Evolutionary conservation across 2,113 vertebrate species (phyloP), one percentile per base, ranked within the genome.

Genomic region (Anhinga rufa): DNA sequence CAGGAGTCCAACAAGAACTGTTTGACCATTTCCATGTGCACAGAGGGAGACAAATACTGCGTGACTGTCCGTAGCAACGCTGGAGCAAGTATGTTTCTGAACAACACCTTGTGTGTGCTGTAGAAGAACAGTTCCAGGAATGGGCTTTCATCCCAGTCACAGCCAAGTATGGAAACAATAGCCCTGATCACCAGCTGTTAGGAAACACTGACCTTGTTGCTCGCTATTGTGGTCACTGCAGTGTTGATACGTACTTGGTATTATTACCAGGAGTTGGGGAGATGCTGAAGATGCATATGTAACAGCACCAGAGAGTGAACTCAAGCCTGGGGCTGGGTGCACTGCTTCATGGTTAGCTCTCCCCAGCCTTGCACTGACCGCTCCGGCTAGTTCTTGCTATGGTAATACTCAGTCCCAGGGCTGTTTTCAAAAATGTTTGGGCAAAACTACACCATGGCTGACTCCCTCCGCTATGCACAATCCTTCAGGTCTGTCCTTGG

Each of bases 1-100:
- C 77, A 95, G 60, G 92, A 93, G 81, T 95, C 95, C 84, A 97
- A 97, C 86, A 91, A 95, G 84, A 60, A 96, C 70, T 97, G 97
- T 77, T 54, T 96, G 94, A 91, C 58, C 58, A 92, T 97, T 87
- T 95, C 95, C 74, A 95, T 93, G 94, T 97, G 97, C 4, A 4
- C 54, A 28, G 4, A 97, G 51, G 58, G 93, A 62, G 96, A 97
- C 32, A 97, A 93, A 74, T 75, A 95, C 79, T 97, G 97, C 0
- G 16, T 97, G 91, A 97, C 96, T 32, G 0, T 95, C 62, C 36
- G 6, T 36, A 68, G 87, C 46, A 69, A 70, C 5, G 1, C 66
- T 1, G 78, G 82, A 48, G 87, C 89, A 48, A 62, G 96, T 97
- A 92, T 0, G 77, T 93, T 84, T 60, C 81, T 76, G 57, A 86